Percentiles rank a stretch among this genome's conserved stretches.
Conservation (phyloP, 1,140 invertebrate species). For the Diprion similis region DNA sequence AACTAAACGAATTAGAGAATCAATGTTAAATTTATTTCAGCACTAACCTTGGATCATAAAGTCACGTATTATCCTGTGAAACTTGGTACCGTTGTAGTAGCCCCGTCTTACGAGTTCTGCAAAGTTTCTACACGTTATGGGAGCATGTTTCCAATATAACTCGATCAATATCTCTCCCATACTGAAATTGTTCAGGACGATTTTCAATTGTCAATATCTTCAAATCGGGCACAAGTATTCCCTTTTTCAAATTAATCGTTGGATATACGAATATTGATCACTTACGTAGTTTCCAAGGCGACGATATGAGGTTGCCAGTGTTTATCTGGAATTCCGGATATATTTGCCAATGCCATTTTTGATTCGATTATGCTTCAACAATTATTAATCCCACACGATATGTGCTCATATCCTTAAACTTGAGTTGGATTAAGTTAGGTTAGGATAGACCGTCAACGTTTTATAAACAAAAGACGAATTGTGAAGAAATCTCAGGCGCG, state of each 20-base stretch:
- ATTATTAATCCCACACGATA: too few species aligned
- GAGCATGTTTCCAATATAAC: conserved; percentile 98
- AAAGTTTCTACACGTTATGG: conserved; percentile 95
- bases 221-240: conserved; percentile 16
- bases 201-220: conserved; percentile 22
- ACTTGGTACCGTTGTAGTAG: conserved; percentile 96
- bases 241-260: conserved; percentile 22
- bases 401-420: too few species aligned
- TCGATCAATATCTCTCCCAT: conserved; percentile 94
- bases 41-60: conserved; percentile 93
- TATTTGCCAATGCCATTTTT: conserved; percentile 48
- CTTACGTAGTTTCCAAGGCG: conserved; percentile 80
- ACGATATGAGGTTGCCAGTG: conserved; percentile 87
- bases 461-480: too few species aligned
- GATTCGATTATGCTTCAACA: not conserved
- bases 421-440: too few species aligned
- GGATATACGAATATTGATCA: conserved; percentile 33
- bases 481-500: too few species aligned
- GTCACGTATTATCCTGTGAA: conserved; percentile 94
- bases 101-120: conserved; percentile 90
- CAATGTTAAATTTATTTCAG: not conserved
- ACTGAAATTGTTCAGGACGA: conserved; percentile 62
- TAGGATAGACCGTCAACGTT: too few species aligned
- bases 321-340: conserved; percentile 79
- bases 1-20: conserved; percentile 11